phyloP scores from a whole-genome alignment of 2,113 vertebrate genomes.

The Penelope pileata region DNA sequence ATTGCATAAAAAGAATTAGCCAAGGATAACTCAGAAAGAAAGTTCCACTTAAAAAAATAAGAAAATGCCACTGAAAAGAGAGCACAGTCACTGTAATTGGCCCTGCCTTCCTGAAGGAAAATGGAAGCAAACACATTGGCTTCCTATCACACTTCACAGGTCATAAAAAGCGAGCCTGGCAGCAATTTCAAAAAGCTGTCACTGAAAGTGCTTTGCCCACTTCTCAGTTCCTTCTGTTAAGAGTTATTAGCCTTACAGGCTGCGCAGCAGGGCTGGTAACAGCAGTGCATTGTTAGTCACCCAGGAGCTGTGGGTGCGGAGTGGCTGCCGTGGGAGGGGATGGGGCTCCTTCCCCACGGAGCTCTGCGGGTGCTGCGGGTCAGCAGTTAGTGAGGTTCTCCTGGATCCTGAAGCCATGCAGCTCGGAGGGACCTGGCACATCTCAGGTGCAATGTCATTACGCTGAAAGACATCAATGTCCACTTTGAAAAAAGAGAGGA shows the following conservation, averaged over 20 bases:
- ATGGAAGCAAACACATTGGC: not conserved
- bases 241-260: not conserved
- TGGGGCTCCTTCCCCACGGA: not conserved
- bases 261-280: not conserved
- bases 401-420: not conserved
- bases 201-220: not conserved
- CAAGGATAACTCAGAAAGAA: not conserved
- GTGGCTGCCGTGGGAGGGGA: rapidly evolving
- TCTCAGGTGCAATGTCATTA: not conserved
- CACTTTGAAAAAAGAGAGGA: not conserved
- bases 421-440: not conserved
- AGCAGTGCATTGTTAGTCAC: not conserved
- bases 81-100: not conserved
- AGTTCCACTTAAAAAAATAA: not conserved
- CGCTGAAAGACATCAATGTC: not conserved
- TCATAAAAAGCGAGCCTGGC: not conserved
- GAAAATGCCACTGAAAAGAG: not conserved
- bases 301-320: not conserved
- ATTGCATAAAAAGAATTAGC: not conserved
- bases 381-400: constrained; percentile 64
- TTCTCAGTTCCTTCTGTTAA: not conserved
- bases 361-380: not conserved
- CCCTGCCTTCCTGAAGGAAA: not conserved
- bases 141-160: not conserved
- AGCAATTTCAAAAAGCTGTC: not conserved